Evolutionary conservation across 2,797 vertebrate species (phyloP).

Genomic region (Cichlasoma orientale): DNA sequence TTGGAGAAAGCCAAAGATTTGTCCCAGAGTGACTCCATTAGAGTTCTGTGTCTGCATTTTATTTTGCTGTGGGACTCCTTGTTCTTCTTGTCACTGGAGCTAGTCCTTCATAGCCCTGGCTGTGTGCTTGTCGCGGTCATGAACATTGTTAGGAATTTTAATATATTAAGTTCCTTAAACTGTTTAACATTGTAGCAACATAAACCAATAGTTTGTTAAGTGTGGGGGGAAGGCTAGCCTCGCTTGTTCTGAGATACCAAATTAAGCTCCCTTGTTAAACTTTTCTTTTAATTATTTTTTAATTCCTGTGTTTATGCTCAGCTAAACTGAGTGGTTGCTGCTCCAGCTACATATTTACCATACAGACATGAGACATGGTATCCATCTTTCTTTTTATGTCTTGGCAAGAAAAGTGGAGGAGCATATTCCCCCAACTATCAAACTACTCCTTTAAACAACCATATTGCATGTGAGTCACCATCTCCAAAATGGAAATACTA

Average conservation of each 20-base stretch:
- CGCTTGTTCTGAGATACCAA: not conserved
- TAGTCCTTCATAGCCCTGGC: not conserved
- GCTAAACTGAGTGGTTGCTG: not conserved
- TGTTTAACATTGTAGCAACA: not conserved
- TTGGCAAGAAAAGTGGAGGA: not conserved
- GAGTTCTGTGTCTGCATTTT: not conserved
- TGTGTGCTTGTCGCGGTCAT: too few relatives aligned
- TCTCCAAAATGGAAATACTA: constrained; percentile 1
- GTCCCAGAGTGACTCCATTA: not conserved
- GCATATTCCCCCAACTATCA: not conserved
- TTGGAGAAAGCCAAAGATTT: not conserved
- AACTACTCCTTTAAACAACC: not conserved
- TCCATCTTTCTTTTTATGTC: not conserved
- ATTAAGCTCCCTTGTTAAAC: not conserved
- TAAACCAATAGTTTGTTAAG: not conserved
- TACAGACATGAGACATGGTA: not conserved
- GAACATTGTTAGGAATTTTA: not conserved
- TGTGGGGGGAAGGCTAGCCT: not conserved
- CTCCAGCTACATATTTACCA: not conserved
- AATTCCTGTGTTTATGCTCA: not conserved
- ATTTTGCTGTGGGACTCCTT: not conserved
- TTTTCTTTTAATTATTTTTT: not conserved
- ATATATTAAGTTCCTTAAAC: not conserved
- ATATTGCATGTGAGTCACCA: not conserved
- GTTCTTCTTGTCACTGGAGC: not conserved